phyloP scores from a whole-genome alignment of 2,113 vertebrate species.

The Marmota flaviventris region DNA sequence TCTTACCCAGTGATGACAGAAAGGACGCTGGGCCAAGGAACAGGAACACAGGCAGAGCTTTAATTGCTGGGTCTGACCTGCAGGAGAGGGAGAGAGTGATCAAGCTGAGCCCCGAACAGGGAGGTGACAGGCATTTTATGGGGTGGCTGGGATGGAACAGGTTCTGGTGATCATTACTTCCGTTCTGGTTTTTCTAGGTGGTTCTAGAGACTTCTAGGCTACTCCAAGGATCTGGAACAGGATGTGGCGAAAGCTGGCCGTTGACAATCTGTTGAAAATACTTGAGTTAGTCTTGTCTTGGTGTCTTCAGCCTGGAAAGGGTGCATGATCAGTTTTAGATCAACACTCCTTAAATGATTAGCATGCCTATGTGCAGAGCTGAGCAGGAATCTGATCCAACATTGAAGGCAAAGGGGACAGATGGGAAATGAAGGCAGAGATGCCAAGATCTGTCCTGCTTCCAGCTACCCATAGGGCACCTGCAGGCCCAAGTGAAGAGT shows the following conservation, averaged over 20 bases:
- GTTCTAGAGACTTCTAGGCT: neutral
- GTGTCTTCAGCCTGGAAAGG: neutral
- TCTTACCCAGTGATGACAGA: no score
- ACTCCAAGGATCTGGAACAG: neutral
- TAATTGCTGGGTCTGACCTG: neutral
- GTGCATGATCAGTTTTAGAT: neutral
- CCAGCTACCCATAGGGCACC: neutral
- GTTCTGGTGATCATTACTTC: no score
- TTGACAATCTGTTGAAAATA: neutral
- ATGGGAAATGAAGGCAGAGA: neutral
- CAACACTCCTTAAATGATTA: neutral
- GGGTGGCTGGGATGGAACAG: neutral
- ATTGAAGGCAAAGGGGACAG: neutral
- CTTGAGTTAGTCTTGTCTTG: neutral
- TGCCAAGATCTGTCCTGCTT: neutral
- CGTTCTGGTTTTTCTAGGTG: no score
- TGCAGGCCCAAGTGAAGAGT: neutral
- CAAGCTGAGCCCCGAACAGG: neutral
- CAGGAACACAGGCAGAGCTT: neutral
- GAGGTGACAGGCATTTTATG: neutral
- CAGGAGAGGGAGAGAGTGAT: neutral
- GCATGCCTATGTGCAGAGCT: neutral
- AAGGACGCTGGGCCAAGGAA: no score
- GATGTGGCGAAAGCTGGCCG: neutral
- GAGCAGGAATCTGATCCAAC: neutral